These are phyloP conservation scores for Matsumurasca onukii DNA, from an alignment of 1,140 invertebrate species.

Conservation along the genomic window DNA sequence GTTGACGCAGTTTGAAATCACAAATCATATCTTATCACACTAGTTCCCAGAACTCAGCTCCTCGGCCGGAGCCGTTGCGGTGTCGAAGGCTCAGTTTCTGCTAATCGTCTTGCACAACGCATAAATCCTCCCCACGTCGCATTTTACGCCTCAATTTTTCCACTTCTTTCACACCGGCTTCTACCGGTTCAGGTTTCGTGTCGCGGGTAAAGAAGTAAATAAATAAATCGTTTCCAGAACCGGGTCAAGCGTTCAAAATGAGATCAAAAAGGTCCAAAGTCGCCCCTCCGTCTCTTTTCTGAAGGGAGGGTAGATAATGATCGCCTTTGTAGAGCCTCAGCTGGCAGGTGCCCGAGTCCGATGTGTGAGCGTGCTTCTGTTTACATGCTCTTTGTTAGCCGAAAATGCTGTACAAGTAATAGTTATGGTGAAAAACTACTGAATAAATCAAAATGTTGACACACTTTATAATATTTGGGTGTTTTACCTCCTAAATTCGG, in stretches of 20 bases:
- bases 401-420: too few relatives aligned
- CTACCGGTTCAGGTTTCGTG: slow-evolving; percentile 5
- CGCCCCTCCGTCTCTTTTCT: neutral
- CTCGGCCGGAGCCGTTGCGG: too few relatives aligned
- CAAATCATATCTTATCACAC: too few relatives aligned
- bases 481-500: too few relatives aligned
- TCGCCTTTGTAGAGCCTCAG: neutral
- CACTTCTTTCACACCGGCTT: slow-evolving; percentile 21
- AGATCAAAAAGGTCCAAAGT: slow-evolving; percentile 27
- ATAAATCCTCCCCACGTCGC: slow-evolving; percentile 6
- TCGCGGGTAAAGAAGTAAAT: slow-evolving; percentile 11
- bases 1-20: too few relatives aligned
- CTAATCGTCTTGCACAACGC: neutral
- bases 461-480: too few relatives aligned
- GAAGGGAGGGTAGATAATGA: neutral
- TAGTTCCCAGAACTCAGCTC: too few relatives aligned
- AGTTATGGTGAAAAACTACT: too few relatives aligned
- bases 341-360: neutral
- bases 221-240: slow-evolving; percentile 25
- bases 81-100: too few relatives aligned
- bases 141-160: slow-evolving; percentile 13
- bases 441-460: too few relatives aligned
- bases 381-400: too few relatives aligned
- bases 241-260: slow-evolving; percentile 24
- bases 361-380: too few relatives aligned